Conservation (phyloP, 2,113 vertebrate genomes). For the Spea bombifrons region DNA sequence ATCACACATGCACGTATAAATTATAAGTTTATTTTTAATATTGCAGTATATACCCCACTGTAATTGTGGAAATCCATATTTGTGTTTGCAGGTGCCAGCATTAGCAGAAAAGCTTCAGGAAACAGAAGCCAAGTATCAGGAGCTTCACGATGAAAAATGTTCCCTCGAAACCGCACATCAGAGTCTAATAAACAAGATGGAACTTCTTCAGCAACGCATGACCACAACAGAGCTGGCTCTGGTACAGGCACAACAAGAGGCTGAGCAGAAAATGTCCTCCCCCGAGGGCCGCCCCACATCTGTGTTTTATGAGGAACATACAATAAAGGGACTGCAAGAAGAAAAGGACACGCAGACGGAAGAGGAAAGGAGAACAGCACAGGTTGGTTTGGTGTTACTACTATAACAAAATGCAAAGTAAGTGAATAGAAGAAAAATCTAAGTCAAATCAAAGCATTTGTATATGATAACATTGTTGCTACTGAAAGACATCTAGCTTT, state of each 20-base stretch:
- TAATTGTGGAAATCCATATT: background rate
- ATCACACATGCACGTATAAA: too few relatives aligned
- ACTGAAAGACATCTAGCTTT: too few relatives aligned
- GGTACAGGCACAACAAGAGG: slow-evolving; percentile 25
- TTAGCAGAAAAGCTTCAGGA: slow-evolving; percentile 45
- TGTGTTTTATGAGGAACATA: slow-evolving; percentile 52
- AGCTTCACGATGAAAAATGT: slow-evolving; percentile 44
- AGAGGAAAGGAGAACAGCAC: slow-evolving; percentile 52
- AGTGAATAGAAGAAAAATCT: too few relatives aligned
- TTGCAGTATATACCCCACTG: too few relatives aligned
- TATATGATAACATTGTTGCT: too few relatives aligned
- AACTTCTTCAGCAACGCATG: slow-evolving; percentile 49
- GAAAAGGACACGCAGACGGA: slow-evolving; percentile 53
- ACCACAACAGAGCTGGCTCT: slow-evolving; percentile 31
- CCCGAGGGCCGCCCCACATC: slow-evolving; percentile 50
- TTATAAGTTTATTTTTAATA: too few relatives aligned
- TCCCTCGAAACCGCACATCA: slow-evolving; percentile 34
- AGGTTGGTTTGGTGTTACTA: slow-evolving; percentile 44
- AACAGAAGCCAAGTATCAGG: slow-evolving; percentile 21
- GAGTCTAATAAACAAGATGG: slow-evolving; percentile 50
- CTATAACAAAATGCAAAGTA: too few relatives aligned
- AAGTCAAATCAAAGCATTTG: too few relatives aligned
- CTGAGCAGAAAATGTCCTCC: slow-evolving; percentile 35
- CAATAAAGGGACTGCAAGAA: slow-evolving; percentile 44
- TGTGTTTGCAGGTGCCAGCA: slow-evolving; percentile 50